Base-by-base conservation (phyloP, 2,888 invertebrate genomes). In the Patella ulyssiponensis region DNA sequence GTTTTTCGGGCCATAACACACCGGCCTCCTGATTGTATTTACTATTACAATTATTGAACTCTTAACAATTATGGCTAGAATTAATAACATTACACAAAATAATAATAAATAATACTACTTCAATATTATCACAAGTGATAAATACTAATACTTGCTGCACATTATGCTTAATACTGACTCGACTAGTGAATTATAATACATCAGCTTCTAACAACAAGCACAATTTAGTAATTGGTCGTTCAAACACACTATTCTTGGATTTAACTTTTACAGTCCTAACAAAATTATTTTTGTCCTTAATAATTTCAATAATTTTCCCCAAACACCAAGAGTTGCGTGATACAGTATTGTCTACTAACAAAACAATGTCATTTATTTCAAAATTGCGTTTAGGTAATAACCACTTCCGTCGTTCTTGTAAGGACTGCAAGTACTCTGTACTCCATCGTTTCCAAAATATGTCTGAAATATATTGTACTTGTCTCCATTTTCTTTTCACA, bases 401-500 rank as follows among this genome's bases (percentile, higher is more conserved):
- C 81, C 78, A 78, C 58, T 78, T 79, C n/a, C 75, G 77, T 56
- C 81, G 33, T 70, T 76, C 72, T 44, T 81, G 81, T 7, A 78
- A 71, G 14, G 52, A 9, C 4, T 74, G 73, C 12, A 81, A 27
- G 72, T 80, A 80, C 52, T 80, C 78, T 15, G 64, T 44, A 12
- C 56, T 15, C 79, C 79, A 83, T 23, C 79, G 64, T n/a, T 54
- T 71, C 81, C 82, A 81, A 69, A 81, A 80, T 64, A 79, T n/a
- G 54, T 81, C 75, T 20, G 83, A 73, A 20, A 82, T 12, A 69
- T 82, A 82, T 52, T 83, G 83, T 9, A 82, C 71, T 73, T 82
- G 82, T 17, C 80, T 70, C 83, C 83, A 83, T 69, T 64, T 64
- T 27, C 27, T 27, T 27, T 27, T 27, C 27, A 27, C 27, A 27